Base-by-base conservation (phyloP, 1,140 invertebrate species). In the Bombus balteatus region DNA sequence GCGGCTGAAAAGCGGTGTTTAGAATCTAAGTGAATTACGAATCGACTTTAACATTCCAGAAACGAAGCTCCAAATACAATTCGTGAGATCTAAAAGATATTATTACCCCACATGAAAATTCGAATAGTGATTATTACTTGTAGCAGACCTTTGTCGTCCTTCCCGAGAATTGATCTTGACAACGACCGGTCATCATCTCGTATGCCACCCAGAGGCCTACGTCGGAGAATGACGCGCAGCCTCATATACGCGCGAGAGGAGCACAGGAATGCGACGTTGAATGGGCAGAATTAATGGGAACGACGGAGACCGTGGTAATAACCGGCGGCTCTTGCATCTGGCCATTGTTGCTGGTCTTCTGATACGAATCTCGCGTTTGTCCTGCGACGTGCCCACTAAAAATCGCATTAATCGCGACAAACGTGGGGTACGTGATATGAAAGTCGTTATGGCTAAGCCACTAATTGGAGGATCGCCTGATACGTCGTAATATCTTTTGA, bases 201-300 rank as follows among this genome's bases (percentile, higher is more conserved):
- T 41, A 73, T 28, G 68, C 39, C 70, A 84, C 78, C 73, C 72
- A 0, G 37, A 39, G 66, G 32, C 28, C 68, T 75, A n/a, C 71
- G 43, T 34, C 34, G 34, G 68, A n/a, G 86, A 34, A 85, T 85
- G 82, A 81, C 70, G 47, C 65, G 77, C 25, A 34, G 37, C n/a
- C 41, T 80, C 87, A 39, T 86, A 74, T 72, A 43, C 73, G 78
- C 71, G 47, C 86, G 53, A n/a, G 39, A 76, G 85, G 62, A 66
- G 68, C 70, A 25, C 70, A 66, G 82, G 81, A 90, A 91, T 86
- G 85, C 85, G 59, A 85, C 70, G 87, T 68, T 91, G 90, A 91
- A 91, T 91, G 75, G 87, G 68, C 82, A 74, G 85, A 91, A 91
- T 91, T 91, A 92, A 91, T 91, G 88, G 87, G 87, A 88, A 89